Conservation (phyloP, 2,797 vertebrate genomes). For the Artibeus jamaicensis region DNA sequence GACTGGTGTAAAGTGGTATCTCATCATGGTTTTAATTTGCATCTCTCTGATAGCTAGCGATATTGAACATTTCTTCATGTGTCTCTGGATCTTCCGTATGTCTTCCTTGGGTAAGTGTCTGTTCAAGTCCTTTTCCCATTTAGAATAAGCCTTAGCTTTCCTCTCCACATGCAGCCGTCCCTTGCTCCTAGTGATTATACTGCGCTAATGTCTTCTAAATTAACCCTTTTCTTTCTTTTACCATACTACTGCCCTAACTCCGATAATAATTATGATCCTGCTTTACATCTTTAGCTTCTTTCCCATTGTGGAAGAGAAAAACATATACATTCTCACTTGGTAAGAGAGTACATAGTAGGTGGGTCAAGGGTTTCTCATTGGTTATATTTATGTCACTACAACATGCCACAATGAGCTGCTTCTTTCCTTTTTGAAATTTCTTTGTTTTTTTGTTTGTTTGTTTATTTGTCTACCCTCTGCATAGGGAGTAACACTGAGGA, state of each 20-base stretch:
- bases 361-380: not conserved
- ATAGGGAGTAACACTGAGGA: not conserved
- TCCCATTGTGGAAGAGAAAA: slow-evolving; percentile 31
- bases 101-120: too few relatives aligned
- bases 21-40: too few relatives aligned
- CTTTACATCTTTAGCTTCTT: slow-evolving; percentile 48
- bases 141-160: not conserved
- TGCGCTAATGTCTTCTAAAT: slow-evolving; percentile 35
- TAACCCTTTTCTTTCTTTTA: slow-evolving; percentile 46
- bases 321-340: not conserved
- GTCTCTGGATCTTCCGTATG: too few relatives aligned
- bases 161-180: too few relatives aligned
- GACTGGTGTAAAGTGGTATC: too few relatives aligned
- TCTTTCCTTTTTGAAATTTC: not conserved
- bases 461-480: not conserved
- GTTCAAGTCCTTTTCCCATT: too few relatives aligned
- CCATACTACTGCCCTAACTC: not conserved
- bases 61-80: too few relatives aligned
- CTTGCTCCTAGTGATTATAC: not conserved
- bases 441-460: not conserved
- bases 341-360: not conserved
- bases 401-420: accelerated
- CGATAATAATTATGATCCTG: not conserved
- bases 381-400: not conserved
- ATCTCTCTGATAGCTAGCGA: too few relatives aligned